Conservation (phyloP, 2,113 vertebrate species). For the Tapirus terrestris region DNA sequence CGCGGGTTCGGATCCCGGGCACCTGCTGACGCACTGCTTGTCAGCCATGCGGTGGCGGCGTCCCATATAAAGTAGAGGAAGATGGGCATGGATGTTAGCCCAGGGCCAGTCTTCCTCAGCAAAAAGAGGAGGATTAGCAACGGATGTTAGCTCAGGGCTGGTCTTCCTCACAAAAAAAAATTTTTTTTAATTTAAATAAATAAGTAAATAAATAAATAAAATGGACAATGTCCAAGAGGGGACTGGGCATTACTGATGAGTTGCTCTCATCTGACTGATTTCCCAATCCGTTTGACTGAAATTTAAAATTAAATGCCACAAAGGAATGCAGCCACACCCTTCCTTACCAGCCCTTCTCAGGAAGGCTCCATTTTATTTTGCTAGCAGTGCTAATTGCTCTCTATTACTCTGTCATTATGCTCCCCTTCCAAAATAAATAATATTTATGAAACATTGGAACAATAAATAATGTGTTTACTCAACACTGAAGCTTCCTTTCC, state of each 20-base stretch:
- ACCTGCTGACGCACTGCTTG: too few relatives aligned
- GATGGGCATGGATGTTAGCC: too few relatives aligned
- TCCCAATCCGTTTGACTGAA: neutral
- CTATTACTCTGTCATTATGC: constrained; percentile 45
- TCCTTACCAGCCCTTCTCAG: neutral
- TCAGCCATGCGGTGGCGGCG: too few relatives aligned
- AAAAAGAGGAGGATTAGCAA: too few relatives aligned
- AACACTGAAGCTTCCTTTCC: constrained; percentile 66
- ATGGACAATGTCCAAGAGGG: neutral
- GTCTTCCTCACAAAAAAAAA: too few relatives aligned
- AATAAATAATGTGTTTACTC: constrained; percentile 72
- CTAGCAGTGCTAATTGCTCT: constrained; percentile 46
- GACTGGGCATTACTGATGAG: neutral
- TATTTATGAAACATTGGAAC: constrained; percentile 67
- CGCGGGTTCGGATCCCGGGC: too few relatives aligned
- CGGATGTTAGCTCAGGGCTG: too few relatives aligned
- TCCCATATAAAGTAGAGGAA: too few relatives aligned
- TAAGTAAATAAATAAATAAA: neutral
- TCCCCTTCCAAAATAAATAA: constrained; percentile 71
- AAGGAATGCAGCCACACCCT: neutral
- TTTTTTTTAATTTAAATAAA: too few relatives aligned
- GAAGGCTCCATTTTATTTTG: neutral
- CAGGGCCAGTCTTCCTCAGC: too few relatives aligned
- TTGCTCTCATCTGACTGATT: neutral
- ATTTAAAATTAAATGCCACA: neutral